Conservation (phyloP, 2,113 vertebrate species). For the Ptilonorhynchus violaceus region DNA sequence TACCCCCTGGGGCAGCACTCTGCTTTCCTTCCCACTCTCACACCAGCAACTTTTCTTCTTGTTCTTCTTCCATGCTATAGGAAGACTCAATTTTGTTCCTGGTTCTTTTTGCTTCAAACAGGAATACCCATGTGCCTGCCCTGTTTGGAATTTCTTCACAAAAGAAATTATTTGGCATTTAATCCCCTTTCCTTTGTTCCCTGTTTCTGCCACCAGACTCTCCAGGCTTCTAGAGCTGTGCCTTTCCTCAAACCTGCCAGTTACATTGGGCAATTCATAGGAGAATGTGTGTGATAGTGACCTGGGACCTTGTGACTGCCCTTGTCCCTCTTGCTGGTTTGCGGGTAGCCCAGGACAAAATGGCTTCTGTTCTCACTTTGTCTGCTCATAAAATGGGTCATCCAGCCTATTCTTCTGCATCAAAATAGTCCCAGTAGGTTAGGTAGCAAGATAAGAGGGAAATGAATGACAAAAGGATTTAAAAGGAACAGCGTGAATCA, state of each 20-base stretch:
- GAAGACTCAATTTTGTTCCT: neutral
- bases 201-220: neutral
- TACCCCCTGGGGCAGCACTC: rapidly evolving
- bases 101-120: neutral
- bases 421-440: neutral
- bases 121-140: neutral
- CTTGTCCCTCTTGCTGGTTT: neutral
- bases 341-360: neutral
- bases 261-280: neutral
- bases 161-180: neutral
- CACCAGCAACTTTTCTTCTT: neutral
- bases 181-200: neutral
- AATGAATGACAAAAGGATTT: neutral
- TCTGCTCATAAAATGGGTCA: neutral
- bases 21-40: neutral
- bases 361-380: neutral
- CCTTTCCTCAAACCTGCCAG: neutral
- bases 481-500: neutral
- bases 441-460: neutral
- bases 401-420: neutral
- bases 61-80: neutral
- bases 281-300: neutral
- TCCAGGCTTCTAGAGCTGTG: neutral
- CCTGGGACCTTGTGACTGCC: neutral
- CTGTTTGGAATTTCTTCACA: constrained; percentile 52